A percentile compares a stretch with the other conserved stretches of the same genome.
These are phyloP conservation scores for Xenopus borealis DNA, from an alignment of 2,113 vertebrate genomes.

Conservation along the genomic window DNA sequence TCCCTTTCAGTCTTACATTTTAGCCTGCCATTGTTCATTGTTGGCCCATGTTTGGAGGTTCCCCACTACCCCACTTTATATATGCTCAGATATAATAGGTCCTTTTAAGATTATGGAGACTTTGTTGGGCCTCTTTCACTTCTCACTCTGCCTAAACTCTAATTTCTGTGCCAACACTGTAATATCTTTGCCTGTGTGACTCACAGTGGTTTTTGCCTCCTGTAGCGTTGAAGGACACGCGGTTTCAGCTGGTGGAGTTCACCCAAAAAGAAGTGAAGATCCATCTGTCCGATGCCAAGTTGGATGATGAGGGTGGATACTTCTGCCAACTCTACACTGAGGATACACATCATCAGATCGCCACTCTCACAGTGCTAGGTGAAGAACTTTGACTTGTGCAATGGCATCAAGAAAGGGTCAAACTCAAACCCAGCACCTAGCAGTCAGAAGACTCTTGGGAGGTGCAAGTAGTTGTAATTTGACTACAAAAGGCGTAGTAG, in stretches of 20 bases:
- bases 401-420: too few species aligned
- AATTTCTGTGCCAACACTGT: not conserved
- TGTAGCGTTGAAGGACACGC: conserved; percentile 84
- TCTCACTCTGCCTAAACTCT: not conserved
- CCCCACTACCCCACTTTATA: too few species aligned
- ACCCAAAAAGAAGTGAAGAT: conserved; percentile 78
- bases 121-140: too few species aligned
- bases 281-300: conserved; percentile 77
- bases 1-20: too few species aligned
- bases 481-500: too few species aligned
- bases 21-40: too few species aligned
- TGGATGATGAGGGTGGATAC: conserved; percentile 86
- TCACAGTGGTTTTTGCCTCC: not conserved
- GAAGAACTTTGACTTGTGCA: not conserved
- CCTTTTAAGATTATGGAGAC: too few species aligned
- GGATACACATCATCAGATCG: conserved; percentile 87
- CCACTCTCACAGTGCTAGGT: conserved; percentile 78
- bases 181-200: not conserved
- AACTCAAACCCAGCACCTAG: too few species aligned
- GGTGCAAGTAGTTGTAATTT: too few species aligned
- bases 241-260: conserved; percentile 86
- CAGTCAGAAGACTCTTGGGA: too few species aligned
- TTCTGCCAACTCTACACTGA: conserved; percentile 92
- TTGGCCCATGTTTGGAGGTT: too few species aligned
- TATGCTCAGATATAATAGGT: too few species aligned